phyloP scores from a whole-genome alignment of 2,113 vertebrate genomes.

The Philantomba maxwellii region DNA sequence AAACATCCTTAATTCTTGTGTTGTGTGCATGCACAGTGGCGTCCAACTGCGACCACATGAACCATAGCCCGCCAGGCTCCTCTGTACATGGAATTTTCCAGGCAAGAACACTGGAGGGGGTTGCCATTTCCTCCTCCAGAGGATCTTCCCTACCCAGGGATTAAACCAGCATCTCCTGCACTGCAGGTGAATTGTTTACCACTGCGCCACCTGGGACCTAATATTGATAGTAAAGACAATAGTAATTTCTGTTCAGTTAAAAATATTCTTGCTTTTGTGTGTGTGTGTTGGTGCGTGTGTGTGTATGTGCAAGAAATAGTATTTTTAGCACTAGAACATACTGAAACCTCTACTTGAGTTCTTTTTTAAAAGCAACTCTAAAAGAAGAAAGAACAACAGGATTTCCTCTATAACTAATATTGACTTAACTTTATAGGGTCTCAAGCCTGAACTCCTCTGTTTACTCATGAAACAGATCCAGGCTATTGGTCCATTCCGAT shows the following conservation, averaged over 20 bases:
- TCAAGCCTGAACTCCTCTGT: constrained; percentile 54
- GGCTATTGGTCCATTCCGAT: constrained; percentile 46
- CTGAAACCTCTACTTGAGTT: constrained; percentile 13
- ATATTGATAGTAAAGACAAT: neutral
- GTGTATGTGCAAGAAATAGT: neutral
- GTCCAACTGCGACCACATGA: neutral
- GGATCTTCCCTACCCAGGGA: neutral
- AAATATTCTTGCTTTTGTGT: neutral
- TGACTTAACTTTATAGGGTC: constrained; percentile 68
- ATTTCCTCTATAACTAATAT: constrained; percentile 66
- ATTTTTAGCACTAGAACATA: constrained; percentile 32
- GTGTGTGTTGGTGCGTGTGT: neutral
- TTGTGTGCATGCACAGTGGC: neutral
- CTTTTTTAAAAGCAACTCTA: constrained; percentile 43
- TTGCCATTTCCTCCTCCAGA: neutral
- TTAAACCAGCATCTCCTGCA: neutral
- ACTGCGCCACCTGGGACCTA: neutral
- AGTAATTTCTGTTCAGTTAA: constrained; percentile 14
- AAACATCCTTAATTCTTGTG: constrained; percentile 16
- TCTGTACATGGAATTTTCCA: neutral
- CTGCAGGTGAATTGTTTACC: neutral
- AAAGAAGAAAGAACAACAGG: constrained; percentile 58
- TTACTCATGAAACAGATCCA: constrained; percentile 62
- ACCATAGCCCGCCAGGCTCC: neutral
- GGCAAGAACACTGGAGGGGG: neutral